These are phyloP conservation scores for Gymnorhina tibicen DNA, from an alignment of 2,113 vertebrate species.

Conservation along the genomic window DNA sequence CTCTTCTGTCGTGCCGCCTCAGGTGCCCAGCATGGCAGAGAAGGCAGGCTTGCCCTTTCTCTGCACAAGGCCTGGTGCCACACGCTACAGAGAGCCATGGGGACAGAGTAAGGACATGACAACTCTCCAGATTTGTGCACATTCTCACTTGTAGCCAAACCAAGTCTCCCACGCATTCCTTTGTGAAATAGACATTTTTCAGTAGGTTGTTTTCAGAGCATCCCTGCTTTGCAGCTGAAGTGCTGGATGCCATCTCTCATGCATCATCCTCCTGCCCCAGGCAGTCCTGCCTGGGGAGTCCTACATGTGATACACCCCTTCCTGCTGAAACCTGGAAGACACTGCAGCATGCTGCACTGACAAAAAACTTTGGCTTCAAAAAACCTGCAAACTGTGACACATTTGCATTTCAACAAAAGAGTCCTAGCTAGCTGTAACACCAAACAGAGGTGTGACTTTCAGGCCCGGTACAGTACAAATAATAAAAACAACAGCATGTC, in stretches of 20 bases:
- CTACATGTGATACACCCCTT: neutral
- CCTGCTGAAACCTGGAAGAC: neutral
- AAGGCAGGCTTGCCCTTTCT: neutral
- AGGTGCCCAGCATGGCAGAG: accelerated
- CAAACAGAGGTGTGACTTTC: neutral
- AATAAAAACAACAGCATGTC: neutral
- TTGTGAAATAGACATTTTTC: neutral
- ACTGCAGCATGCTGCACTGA: neutral
- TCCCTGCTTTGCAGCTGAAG: neutral
- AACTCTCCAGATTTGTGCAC: neutral
- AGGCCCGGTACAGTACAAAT: neutral
- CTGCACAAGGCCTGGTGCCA: accelerated
- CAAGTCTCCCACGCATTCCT: neutral
- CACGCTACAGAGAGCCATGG: neutral
- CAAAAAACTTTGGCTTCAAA: neutral
- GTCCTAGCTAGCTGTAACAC: neutral
- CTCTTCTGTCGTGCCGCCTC: accelerated
- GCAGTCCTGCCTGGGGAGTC: neutral
- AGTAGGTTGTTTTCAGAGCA: neutral
- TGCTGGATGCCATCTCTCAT: neutral
- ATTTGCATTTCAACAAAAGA: neutral
- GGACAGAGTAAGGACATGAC: neutral
- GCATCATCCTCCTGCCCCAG: neutral
- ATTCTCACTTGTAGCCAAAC: neutral
- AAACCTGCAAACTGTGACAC: neutral